Conservation (phyloP, 2,797 vertebrate species). For the Onychomys arenicola region DNA sequence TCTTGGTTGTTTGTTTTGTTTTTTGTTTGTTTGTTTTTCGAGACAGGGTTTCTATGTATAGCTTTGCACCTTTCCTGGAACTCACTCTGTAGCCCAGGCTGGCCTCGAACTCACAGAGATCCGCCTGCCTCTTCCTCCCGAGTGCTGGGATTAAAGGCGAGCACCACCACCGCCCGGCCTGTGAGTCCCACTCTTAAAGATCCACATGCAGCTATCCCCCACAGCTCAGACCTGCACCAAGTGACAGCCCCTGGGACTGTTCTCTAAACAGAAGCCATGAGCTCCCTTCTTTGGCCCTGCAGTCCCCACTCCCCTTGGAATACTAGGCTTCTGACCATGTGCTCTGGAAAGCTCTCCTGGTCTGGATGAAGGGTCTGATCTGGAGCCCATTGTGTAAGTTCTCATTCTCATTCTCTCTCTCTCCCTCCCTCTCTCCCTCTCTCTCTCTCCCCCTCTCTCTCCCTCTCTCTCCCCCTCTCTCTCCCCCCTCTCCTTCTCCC, state of each 20-base stretch:
- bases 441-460: background rate
- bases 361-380: background rate
- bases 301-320: background rate
- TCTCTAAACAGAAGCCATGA: background rate
- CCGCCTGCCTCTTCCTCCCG: no score
- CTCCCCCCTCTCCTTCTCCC: no score
- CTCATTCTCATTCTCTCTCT: no score
- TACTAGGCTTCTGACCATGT: background rate
- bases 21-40: no score
- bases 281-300: background rate
- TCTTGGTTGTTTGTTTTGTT: no score
- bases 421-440: no score
- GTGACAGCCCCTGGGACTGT: background rate
- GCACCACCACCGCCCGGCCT: no score
- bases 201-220: rapidly evolving
- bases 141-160: no score
- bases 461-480: background rate
- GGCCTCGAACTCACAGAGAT: no score
- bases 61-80: no score
- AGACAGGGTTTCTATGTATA: no score
- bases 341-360: conserved; percentile 25
- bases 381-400: background rate
- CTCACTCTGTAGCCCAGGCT: no score
- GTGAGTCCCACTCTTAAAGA: background rate
- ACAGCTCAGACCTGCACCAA: background rate